Evolutionary conservation across 2,888 invertebrate genomes (phyloP), one percentile per base, ranked within the genome.

Genomic region (Spialia ferax): DNA sequence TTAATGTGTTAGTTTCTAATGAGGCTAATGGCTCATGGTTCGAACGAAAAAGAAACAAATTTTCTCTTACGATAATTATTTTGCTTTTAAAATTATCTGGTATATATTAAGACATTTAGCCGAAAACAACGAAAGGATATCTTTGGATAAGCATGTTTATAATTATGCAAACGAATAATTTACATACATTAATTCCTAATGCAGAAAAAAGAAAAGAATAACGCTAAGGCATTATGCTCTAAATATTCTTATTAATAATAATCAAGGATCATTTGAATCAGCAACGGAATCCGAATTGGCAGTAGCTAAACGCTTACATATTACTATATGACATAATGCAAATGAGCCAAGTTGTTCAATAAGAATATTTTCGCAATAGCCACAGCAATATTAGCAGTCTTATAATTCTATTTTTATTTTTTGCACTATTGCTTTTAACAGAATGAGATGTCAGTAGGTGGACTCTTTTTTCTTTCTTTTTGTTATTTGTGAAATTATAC

Each of bases 291-390:
- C 15, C 29, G n/a, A 67, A 77, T 76, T 79, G 73, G 75, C 85
- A 77, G 92, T 91, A 92, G 91, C 92, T 81, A 80, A 87, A 85
- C 80, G 80, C 79, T 86, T 81, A 83, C 85, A 84, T 85, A 81
- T 82, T 81, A 78, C 80, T 79, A 84, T 86, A 86, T 85, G 86
- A 88, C 88, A 88, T 82, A 82, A 93, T 92, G 91, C 82, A 86
- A 91, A 93, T 91, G 80, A 90, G 85, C 56, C 77, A 77, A 84
- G 80, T 77, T 78, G 74, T 79, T 81, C 80, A 75, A 76, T 52
- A 77, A 76, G 80, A 74, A 79, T 79, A 81, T 85, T 88, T 87
- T 86, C 84, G 84, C 83, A 86, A 86, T 83, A 74, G 79, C 80
- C 81, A 69, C 71, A 77, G 75, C 81, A 52, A 79, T 82, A 90